These are phyloP conservation scores for Smittia sp. DNA, from an alignment of 2,888 invertebrate genomes.

Conservation along the genomic window DNA sequence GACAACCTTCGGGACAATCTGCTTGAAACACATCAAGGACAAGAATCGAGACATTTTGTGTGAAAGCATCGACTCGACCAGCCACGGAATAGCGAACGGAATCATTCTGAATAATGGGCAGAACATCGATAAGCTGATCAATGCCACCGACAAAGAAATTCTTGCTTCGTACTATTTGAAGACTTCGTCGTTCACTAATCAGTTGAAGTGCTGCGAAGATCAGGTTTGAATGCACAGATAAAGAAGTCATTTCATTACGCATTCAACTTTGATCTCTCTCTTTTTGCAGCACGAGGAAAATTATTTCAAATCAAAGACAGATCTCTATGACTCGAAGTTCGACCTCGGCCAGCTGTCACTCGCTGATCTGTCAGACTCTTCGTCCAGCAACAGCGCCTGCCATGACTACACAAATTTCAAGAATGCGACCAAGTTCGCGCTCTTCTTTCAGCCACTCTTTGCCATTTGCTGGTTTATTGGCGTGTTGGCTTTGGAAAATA, in stretches of 20 bases:
- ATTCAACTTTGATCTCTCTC: not conserved
- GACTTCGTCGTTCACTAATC: slow-evolving; percentile 18
- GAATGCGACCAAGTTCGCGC: slow-evolving; percentile 60
- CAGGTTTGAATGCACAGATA: slow-evolving; percentile 12
- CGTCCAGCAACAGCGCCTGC: slow-evolving; percentile 55
- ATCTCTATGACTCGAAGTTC: slow-evolving; percentile 50
- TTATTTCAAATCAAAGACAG: slow-evolving; percentile 38
- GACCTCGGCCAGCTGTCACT: slow-evolving; percentile 54
- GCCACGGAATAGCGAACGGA: slow-evolving; percentile 21
- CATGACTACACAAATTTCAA: slow-evolving; percentile 60
- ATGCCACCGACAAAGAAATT: slow-evolving; percentile 34
- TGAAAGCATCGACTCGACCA: slow-evolving; percentile 44
- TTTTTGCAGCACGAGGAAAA: slow-evolving; percentile 23
- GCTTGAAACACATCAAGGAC: slow-evolving; percentile 52
- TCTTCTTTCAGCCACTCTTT: slow-evolving; percentile 68
- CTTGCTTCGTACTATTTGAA: slow-evolving; percentile 25
- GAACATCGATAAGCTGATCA: slow-evolving; percentile 31
- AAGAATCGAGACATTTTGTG: slow-evolving; percentile 44
- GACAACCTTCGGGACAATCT: slow-evolving; percentile 60
- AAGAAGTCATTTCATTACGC: not conserved
- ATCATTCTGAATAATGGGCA: slow-evolving; percentile 33
- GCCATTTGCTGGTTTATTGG: slow-evolving; percentile 73
- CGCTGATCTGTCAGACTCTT: slow-evolving; percentile 56
- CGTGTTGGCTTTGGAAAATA: slow-evolving; percentile 69
- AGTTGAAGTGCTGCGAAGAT: slow-evolving; percentile 32